Base-by-base conservation (phyloP, 2,113 vertebrate species). In the Nibea albiflora region DNA sequence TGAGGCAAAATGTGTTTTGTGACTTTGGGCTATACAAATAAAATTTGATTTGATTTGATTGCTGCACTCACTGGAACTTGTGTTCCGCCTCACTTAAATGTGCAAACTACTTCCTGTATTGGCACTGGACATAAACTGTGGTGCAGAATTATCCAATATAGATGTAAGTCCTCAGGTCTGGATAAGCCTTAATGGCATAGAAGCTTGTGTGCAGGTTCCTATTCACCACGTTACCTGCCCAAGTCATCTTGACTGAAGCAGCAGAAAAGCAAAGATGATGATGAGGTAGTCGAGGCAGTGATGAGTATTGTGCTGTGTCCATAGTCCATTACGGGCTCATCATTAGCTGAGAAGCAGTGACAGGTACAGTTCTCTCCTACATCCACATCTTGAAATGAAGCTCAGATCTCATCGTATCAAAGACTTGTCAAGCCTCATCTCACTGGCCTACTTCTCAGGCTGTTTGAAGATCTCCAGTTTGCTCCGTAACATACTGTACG, bases 361-460 rank as follows among this genome's bases (percentile, higher is more conserved):
- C 44, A 16, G 7, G 11, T 7, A 24, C 17, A 9, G 6, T 4
- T 53, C 14, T 39, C 5, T 14, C 42, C 19, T 20, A 14, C 58
- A 44, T 70, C 4, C 8, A 10, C 10, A 3, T 14, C 9, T 12
- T 14, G 26, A 3, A 42, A 42, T 26, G 12, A n/a, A 56, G 39
- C 39, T 19, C 15, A 28, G 16, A 26, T 46, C 20, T 4, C 19
- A 3, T 14, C 5, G 26, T 42, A 19, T 53, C 14, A 24, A 76
- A 67, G 42, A 24, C 24, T 35, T 63, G 47, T 62, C 65, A 11
- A 12, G 49, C 26, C 16, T 53, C 24, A 49, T 39, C 67, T 31
- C 11, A n/a, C 42, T 60, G 61, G 65, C 74, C 62, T 57, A 73
- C 56, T 73, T 73, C 39, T 67, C n/a, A 31, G 17, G 50, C 56